These are phyloP conservation scores for Ochropleura plecta DNA, from an alignment of 2,888 invertebrate species.

Conservation along the genomic window DNA sequence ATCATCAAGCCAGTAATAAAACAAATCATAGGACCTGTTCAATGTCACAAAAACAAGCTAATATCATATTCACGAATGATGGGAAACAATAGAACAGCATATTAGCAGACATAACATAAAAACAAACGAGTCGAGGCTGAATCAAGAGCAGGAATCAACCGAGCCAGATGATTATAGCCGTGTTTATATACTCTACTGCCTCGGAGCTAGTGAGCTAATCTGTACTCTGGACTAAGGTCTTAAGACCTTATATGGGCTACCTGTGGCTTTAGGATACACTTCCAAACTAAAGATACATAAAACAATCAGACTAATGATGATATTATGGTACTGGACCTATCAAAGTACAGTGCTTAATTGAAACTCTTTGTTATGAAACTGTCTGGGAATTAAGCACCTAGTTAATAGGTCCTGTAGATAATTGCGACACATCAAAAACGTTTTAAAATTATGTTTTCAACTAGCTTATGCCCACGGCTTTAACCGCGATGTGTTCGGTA, in stretches of 20 bases:
- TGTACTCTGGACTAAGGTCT: not conserved
- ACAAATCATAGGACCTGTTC: not conserved
- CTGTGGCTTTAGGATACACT: conserved; percentile 22
- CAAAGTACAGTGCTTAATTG: not conserved
- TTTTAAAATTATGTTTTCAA: too few relatives aligned
- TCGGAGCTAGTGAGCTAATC: conserved; percentile 1
- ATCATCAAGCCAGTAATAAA: not conserved
- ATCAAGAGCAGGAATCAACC: conserved; percentile 22
- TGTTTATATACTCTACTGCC: conserved; percentile 35
- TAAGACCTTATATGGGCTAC: conserved; percentile 16
- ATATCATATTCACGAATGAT: conserved; percentile 13
- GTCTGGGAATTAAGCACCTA: too few relatives aligned
- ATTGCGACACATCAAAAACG: too few relatives aligned
- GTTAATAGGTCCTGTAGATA: too few relatives aligned
- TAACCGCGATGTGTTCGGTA: too few relatives aligned
- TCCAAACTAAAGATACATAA: conserved; percentile 1
- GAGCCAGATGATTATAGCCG: conserved; percentile 26
- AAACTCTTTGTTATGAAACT: not conserved
- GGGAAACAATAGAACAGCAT: conserved; percentile 19
- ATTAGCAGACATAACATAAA: conserved; percentile 36
- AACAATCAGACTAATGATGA: not conserved
- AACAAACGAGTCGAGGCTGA: conserved; percentile 31
- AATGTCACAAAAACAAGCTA: not conserved
- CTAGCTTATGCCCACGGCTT: too few relatives aligned
- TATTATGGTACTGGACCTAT: not conserved